Evolutionary conservation across 2,797 vertebrate genomes (phyloP).

Genomic region (Pygocentrus nattereri): DNA sequence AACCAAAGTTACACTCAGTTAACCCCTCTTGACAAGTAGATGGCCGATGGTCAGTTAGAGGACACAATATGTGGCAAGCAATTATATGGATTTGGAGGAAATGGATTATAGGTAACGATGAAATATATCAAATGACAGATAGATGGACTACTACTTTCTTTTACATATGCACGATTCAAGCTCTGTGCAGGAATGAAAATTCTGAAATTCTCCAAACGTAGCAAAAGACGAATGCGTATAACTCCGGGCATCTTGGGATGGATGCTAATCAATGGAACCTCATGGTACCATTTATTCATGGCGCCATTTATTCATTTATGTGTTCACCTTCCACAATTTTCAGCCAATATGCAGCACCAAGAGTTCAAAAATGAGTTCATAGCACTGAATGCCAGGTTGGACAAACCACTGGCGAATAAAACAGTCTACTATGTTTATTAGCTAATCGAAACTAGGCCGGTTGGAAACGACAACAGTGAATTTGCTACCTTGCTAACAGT

Average conservation of each 20-base stretch:
- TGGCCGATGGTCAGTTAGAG: not conserved
- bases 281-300: not conserved
- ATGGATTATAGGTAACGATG: too few species aligned
- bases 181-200: not conserved
- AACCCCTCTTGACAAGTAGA: not conserved
- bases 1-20: not conserved
- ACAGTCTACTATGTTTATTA: too few species aligned
- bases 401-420: not conserved
- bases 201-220: not conserved
- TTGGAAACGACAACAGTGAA: too few species aligned
- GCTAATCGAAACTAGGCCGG: too few species aligned
- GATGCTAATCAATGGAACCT: not conserved
- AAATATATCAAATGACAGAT: too few species aligned
- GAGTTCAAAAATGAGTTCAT: too few species aligned
- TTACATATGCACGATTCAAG: too few species aligned
- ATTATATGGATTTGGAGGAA: slow-evolving; percentile 1
- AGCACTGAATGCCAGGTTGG: too few species aligned
- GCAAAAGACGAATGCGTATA: not conserved
- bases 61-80: not conserved
- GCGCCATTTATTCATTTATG: slow-evolving; percentile 57
- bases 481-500: too few species aligned
- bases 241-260: not conserved
- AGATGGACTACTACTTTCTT: too few species aligned
- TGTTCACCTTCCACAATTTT: slow-evolving; percentile 52
- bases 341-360: not conserved